A percentile compares a stretch with the other conserved stretches of the same genome.
These are phyloP conservation scores for Symphodus melops DNA, from an alignment of 2,113 vertebrate species.

Conservation along the genomic window DNA sequence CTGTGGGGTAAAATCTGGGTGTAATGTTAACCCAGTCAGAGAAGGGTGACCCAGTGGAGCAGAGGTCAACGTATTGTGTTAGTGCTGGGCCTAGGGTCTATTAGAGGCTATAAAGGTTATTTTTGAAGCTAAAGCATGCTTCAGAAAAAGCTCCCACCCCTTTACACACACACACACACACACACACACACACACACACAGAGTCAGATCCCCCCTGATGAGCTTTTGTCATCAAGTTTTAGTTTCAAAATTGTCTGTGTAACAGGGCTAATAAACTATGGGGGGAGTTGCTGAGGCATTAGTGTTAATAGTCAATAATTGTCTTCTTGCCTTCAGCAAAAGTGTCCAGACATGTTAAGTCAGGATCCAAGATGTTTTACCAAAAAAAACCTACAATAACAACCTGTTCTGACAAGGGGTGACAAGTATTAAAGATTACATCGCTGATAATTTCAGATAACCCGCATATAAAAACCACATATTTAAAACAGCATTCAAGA, in stretches of 20 bases:
- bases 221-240: constrained; percentile 87
- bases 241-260: constrained; percentile 87
- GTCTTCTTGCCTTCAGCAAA: constrained; percentile 40
- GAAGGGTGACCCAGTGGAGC: constrained; percentile 87
- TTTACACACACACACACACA: constrained; percentile 57
- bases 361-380: constrained; percentile 13
- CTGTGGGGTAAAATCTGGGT: constrained; percentile 90
- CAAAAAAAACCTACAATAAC: not conserved
- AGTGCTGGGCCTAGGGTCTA: constrained; percentile 77
- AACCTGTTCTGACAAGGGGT: not conserved
- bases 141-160: constrained; percentile 72
- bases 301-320: constrained; percentile 80
- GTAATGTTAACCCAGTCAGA: constrained; percentile 86
- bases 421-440: not conserved
- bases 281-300: constrained; percentile 73
- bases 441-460: no score
- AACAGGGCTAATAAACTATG: constrained; percentile 89
- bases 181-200: constrained; percentile 47
- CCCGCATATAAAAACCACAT: not conserved
- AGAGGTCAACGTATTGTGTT: constrained; percentile 90
- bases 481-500: not conserved
- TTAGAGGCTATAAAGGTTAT: constrained; percentile 88
- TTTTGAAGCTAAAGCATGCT: constrained; percentile 81
- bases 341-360: constrained; percentile 28
- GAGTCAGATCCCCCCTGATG: constrained; percentile 82